Evolutionary conservation across 2,113 vertebrate genomes (phyloP), one percentile per base, ranked within the genome.

Genomic region (Urocitellus parryii): DNA sequence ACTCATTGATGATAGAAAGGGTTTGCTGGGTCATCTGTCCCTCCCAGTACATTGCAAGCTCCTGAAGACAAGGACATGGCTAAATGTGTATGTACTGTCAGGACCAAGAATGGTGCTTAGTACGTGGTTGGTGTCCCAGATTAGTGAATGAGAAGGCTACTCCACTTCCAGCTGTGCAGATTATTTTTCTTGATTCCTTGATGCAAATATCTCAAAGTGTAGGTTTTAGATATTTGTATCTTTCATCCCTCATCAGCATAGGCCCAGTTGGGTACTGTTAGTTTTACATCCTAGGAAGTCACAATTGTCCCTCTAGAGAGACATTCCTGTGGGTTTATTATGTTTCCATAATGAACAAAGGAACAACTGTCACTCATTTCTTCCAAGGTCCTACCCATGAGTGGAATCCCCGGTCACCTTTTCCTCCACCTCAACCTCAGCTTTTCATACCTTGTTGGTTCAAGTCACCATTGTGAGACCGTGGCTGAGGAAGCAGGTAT

Each of bases 281-380:
- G 22, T 72, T 95, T 80, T 82, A 86, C 78, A 25, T 77, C 76
- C 67, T 1, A 95, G 89, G 67, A 83, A 91, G 48, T 77, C 70
- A 83, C 5, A 34, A 12, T 68, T 78, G 20, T 79, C 32, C 58
- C 45, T 95, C 68, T 82, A n/a, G 34, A 32, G 53, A 53, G 48
- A 72, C 4, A 27, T 29, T 53, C 58, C 51, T 17, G 2, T 80
- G 74, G 68, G 25, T 72, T 94, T 70, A 39, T 68, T 84, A 74
- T n/a, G 89, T 89, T 93, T 95, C 90, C 58, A 13, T 34, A 77
- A 74, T 73, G 73, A 93, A 61, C 77, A 90, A 82, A 91, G 74
- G 14, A 63, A 65, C 34, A 12, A 51, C 37, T 67, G 65, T 74
- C 78, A 11, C 53, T 18, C 77, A 48, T 2, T 37, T 65, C 56